These are phyloP conservation scores for Hypselothyrea guttata DNA, from an alignment of 2,888 invertebrate genomes.

Conservation along the genomic window DNA sequence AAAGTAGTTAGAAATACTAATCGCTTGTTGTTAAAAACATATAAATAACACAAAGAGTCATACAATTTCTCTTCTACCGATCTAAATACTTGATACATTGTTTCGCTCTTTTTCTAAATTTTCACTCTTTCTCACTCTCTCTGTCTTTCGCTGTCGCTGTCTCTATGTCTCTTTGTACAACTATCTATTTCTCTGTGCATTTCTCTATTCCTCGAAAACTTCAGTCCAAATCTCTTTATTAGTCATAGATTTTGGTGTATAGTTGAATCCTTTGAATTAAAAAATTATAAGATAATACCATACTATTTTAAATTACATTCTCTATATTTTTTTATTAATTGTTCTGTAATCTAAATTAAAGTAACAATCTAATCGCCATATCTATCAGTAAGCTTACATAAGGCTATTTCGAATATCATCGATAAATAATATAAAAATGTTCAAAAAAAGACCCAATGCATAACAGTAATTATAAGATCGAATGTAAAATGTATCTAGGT, in stretches of 20 bases:
- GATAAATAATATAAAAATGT: no score
- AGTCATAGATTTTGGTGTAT: no score
- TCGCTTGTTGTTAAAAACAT: constrained; percentile 26
- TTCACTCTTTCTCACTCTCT: constrained; percentile 2
- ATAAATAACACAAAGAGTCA: constrained; percentile 12
- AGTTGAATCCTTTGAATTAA: not conserved
- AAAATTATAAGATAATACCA: not conserved
- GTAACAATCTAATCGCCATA: no score
- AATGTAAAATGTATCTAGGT: no score
- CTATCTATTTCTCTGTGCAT: constrained; percentile 1
- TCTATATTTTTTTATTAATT: not conserved
- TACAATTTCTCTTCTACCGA: constrained; percentile 11
- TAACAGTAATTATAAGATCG: no score
- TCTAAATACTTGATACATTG: no score
- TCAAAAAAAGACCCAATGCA: no score
- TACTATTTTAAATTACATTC: not conserved
- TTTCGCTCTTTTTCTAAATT: not conserved
- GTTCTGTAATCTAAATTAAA: no score
- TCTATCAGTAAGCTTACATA: no score
- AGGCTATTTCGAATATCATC: no score
- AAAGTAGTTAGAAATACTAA: constrained; percentile 27
- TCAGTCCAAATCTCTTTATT: constrained; percentile 4
- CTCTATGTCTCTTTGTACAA: constrained; percentile 6
- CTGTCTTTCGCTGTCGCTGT: not conserved
- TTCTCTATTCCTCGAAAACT: constrained; percentile 6